A percentile compares a stretch with the other conserved stretches of the same genome.
phyloP scores from a whole-genome alignment of 1,140 invertebrate species.

The Helicoverpa zea region DNA sequence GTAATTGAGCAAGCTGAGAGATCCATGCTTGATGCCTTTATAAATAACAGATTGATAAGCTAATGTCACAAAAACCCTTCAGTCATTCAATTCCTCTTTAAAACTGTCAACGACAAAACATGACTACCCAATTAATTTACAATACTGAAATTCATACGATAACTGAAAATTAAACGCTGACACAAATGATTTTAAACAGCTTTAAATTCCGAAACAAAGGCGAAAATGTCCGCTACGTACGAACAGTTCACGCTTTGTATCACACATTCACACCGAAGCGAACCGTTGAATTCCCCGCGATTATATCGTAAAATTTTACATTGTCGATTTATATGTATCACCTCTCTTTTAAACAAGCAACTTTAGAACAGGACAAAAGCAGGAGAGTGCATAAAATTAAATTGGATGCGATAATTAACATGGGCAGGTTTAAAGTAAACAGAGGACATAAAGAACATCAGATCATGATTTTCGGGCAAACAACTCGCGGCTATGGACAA shows the following conservation, averaged over 20 bases:
- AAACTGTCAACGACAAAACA: not conserved
- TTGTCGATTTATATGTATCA: constrained; percentile 67
- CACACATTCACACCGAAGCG: constrained; percentile 55
- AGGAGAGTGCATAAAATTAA: constrained; percentile 61
- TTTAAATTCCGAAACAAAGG: constrained; percentile 15
- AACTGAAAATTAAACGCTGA: too few species aligned
- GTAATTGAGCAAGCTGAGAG: too few species aligned
- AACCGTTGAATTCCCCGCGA: constrained; percentile 47
- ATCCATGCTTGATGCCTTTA: too few species aligned
- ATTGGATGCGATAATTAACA: constrained; percentile 71
- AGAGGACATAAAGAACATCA: constrained; percentile 58
- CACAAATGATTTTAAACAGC: not conserved
- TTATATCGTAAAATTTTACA: constrained; percentile 81
- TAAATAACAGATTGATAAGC: too few species aligned
- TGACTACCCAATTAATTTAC: not conserved
- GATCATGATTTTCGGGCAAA: constrained; percentile 56
- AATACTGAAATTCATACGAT: not conserved
- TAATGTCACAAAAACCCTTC: too few species aligned
- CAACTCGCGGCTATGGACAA: constrained; percentile 42
- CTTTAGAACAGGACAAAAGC: constrained; percentile 54
- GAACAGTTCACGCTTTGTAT: constrained; percentile 57
- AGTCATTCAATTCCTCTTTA: not conserved
- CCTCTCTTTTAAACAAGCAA: constrained; percentile 24
- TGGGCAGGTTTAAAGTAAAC: constrained; percentile 74
- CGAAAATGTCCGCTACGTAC: not conserved